Percentiles rank a stretch among this genome's conserved stretches.
phyloP scores from a whole-genome alignment of 92 coral and sea anemone genomes.

The Epizoanthus rinbou region DNA sequence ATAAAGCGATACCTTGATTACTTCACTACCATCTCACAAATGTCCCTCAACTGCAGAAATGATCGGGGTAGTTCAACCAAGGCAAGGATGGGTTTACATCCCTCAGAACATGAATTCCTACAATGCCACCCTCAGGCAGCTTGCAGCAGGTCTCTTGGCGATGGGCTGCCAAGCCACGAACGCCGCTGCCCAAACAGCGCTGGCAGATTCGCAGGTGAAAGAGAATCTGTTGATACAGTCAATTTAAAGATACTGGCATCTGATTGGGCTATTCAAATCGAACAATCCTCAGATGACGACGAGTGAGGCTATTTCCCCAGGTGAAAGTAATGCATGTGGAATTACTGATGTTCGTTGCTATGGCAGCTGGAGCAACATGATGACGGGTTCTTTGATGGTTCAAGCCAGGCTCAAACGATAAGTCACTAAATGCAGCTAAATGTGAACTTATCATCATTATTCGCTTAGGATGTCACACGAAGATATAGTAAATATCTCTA shows the following conservation, averaged over 20 bases:
- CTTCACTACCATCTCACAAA: constrained; percentile 46
- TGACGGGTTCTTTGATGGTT: too few relatives aligned
- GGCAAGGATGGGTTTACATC: neutral
- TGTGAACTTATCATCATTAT: too few relatives aligned
- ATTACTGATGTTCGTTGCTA: neutral
- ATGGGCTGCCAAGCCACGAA: constrained; percentile 3
- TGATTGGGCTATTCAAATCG: constrained; percentile 53
- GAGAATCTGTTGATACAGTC: constrained; percentile 51
- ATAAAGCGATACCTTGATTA: constrained; percentile 65
- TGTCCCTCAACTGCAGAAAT: constrained; percentile 52
- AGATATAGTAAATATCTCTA: too few relatives aligned
- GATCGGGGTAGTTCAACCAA: constrained; percentile 43
- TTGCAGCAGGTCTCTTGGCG: neutral
- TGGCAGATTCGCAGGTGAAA: neutral
- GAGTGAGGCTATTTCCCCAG: neutral
- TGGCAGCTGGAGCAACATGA: neutral
- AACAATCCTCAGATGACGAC: constrained; percentile 23
- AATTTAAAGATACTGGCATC: constrained; percentile 46
- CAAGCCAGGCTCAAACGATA: too few relatives aligned
- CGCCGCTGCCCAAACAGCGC: constrained; percentile 18
- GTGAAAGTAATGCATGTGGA: neutral
- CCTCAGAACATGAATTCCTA: constrained; percentile 8
- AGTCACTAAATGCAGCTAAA: too few relatives aligned
- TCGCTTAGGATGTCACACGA: too few relatives aligned
- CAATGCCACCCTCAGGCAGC: neutral